Evolutionary conservation across 2,888 invertebrate species (phyloP).

Genomic region (Dendrolimus pini): DNA sequence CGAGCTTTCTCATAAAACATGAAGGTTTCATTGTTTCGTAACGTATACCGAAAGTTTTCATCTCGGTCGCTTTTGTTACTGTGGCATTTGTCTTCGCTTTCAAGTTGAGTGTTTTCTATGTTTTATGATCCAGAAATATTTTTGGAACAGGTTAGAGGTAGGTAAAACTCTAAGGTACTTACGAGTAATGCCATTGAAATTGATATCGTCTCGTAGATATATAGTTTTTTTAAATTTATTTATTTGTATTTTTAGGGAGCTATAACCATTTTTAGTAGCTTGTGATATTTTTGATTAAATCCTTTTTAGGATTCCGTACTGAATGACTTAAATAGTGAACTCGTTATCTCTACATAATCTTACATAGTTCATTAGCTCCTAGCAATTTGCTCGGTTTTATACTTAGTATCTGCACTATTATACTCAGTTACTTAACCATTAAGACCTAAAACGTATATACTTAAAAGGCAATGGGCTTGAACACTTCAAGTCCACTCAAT

Average conservation of each 20-base stretch:
- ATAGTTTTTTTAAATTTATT: too few species aligned
- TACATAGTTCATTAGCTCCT: too few species aligned
- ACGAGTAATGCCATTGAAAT: neutral
- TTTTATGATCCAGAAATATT: neutral
- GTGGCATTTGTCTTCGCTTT: conserved; percentile 14
- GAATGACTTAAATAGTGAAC: too few species aligned
- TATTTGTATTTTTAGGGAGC: too few species aligned
- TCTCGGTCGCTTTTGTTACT: conserved; percentile 17
- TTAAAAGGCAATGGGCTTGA: conserved; percentile 33
- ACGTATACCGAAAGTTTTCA: conserved; percentile 16
- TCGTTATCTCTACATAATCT: too few species aligned
- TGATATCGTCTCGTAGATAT: too few species aligned
- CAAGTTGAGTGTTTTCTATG: conserved; percentile 6
- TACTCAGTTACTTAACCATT: too few species aligned
- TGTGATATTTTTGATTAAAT: too few species aligned
- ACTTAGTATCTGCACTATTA: too few species aligned
- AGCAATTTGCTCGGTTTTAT: too few species aligned
- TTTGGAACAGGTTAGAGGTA: neutral
- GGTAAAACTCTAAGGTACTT: neutral
- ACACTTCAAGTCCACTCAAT: conserved; percentile 29
- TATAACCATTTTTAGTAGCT: too few species aligned
- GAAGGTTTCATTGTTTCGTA: conserved; percentile 28
- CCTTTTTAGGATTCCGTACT: too few species aligned
- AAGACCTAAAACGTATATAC: conserved; percentile 14
- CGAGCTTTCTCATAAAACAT: conserved; percentile 24